Conservation (phyloP, 2,888 invertebrate species). For the Exephanes ischioxanthus region DNA sequence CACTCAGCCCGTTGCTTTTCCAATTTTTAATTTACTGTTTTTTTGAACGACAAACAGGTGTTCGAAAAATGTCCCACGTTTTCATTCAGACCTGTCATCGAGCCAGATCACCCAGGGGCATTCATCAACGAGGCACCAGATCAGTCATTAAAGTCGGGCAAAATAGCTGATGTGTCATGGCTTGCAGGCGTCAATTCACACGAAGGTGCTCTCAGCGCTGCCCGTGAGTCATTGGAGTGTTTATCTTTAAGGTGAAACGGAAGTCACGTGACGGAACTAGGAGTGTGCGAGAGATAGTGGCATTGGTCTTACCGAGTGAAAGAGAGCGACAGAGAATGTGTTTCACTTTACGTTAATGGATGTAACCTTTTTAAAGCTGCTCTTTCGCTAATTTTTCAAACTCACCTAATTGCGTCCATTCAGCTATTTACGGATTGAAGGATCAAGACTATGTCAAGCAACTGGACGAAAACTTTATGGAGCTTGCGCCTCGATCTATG, state of each 20-base stretch:
- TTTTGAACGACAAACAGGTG: slow-evolving; percentile 84
- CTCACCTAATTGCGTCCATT: neutral
- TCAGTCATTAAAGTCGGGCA: slow-evolving; percentile 85
- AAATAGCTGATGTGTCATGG: slow-evolving; percentile 88
- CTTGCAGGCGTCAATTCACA: slow-evolving; percentile 91
- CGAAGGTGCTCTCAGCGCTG: slow-evolving; percentile 90
- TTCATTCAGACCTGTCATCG: slow-evolving; percentile 91
- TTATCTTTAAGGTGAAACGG: neutral
- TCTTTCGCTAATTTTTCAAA: neutral
- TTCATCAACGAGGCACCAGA: slow-evolving; percentile 89
- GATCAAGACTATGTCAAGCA: slow-evolving; percentile 86
- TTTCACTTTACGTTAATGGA: too few relatives aligned
- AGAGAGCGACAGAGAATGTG: too few relatives aligned
- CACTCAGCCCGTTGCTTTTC: neutral
- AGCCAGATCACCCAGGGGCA: slow-evolving; percentile 89
- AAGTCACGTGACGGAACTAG: too few relatives aligned
- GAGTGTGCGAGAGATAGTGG: too few relatives aligned
- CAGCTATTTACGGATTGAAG: slow-evolving; percentile 80
- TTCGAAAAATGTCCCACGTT: slow-evolving; percentile 93
- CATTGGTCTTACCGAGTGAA: too few relatives aligned
- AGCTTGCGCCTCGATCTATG: slow-evolving; percentile 87
- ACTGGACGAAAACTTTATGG: slow-evolving; percentile 86
- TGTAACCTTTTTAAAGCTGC: neutral
- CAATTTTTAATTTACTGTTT: too few relatives aligned
- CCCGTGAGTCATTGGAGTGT: slow-evolving; percentile 84